These are phyloP conservation scores for Pseudococcus jackbeardsleyi DNA, from an alignment of 2,888 invertebrate species.

Conservation along the genomic window DNA sequence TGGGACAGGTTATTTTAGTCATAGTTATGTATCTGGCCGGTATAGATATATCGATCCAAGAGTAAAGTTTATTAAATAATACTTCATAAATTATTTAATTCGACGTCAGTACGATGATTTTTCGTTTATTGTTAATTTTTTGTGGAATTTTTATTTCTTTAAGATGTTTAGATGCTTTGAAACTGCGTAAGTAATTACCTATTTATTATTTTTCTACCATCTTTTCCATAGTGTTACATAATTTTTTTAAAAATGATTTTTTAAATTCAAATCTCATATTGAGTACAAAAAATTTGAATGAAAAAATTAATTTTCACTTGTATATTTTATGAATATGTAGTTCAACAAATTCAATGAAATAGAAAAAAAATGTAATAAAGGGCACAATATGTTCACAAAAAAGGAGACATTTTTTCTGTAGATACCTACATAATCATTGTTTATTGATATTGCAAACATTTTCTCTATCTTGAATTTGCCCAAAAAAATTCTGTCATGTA, in stretches of 20 bases:
- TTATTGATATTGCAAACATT: no score
- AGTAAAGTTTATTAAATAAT: neutral
- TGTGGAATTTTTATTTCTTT: neutral
- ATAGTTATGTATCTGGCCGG: slow-evolving; percentile 1
- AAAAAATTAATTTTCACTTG: no score
- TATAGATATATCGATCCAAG: neutral
- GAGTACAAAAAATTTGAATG: neutral
- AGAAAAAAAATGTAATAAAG: no score
- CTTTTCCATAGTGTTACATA: no score
- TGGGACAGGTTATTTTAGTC: slow-evolving; percentile 34
- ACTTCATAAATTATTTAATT: neutral
- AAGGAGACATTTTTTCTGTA: neutral
- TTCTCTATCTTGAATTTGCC: no score
- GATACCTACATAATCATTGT: no score
- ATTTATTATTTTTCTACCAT: neutral
- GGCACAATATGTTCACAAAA: neutral
- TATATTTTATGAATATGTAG: no score
- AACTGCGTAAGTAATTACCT: slow-evolving; percentile 51
- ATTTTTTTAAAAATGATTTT: no score
- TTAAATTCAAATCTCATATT: neutral
- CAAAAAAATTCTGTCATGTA: no score
- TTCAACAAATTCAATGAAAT: no score
- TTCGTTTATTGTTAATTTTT: slow-evolving; percentile 25
- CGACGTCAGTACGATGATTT: neutral
- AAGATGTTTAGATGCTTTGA: slow-evolving; percentile 14